These are phyloP conservation scores for Petrosia ficiformis DNA, from an alignment of 37 sponge, comb jelly and placozoan genomes.

Conservation along the genomic window DNA sequence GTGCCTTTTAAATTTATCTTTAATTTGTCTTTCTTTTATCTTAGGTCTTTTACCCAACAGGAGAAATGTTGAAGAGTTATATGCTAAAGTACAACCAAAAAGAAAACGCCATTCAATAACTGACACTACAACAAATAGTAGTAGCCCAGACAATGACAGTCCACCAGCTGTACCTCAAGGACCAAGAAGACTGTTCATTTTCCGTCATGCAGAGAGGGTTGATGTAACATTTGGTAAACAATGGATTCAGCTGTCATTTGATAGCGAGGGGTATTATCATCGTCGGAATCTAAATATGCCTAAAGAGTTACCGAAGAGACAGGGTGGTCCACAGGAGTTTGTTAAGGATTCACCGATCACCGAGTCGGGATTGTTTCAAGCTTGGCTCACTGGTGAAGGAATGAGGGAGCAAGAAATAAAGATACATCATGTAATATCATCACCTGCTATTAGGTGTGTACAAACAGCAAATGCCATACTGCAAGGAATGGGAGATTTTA, in stretches of 20 bases:
- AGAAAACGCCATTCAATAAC: neutral
- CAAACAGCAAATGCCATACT: slow-evolving; percentile 87
- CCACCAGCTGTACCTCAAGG: slow-evolving; percentile 43
- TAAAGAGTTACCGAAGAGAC: slow-evolving; percentile 67
- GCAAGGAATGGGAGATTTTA: slow-evolving; percentile 65
- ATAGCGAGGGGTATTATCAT: slow-evolving; percentile 74
- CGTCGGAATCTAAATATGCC: slow-evolving; percentile 93
- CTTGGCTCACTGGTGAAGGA: slow-evolving; percentile 80
- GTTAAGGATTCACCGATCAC: slow-evolving; percentile 86
- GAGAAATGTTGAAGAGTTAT: slow-evolving; percentile 56
- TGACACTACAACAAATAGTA: neutral
- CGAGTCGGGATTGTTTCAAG: slow-evolving; percentile 76
- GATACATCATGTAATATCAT: slow-evolving; percentile 67
- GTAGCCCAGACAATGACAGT: neutral
- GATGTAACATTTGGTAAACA: slow-evolving; percentile 93
- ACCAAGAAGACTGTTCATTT: slow-evolving; percentile 77
- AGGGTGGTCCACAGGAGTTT: slow-evolving; percentile 68
- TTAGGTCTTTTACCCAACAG: slow-evolving; percentile 47
- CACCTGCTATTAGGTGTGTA: slow-evolving; percentile 89
- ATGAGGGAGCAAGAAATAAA: slow-evolving; percentile 79
- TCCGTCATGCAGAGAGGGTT: slow-evolving; percentile 88
- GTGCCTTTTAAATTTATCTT: neutral
- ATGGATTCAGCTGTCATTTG: slow-evolving; percentile 87
- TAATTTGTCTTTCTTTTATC: neutral
- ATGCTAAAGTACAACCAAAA: slow-evolving; percentile 50